These are phyloP conservation scores for Glyptemys insculpta DNA, from an alignment of 2,797 vertebrate species.

Conservation along the genomic window DNA sequence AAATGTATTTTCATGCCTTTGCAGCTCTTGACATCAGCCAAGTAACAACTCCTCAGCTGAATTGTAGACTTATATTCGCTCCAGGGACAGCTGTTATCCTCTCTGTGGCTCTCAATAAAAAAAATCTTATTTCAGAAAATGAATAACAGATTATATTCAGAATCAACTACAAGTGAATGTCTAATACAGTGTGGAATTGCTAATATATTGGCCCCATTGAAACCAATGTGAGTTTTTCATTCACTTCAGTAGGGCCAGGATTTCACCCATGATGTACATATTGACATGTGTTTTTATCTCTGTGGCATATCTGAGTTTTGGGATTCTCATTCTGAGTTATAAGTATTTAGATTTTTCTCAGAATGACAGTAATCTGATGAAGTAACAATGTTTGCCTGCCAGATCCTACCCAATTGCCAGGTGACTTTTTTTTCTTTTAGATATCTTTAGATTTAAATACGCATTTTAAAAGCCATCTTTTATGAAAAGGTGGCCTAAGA, in stretches of 20 bases:
- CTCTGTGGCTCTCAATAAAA: background rate
- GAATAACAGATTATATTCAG: background rate
- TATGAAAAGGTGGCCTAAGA: background rate
- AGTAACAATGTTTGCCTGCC: background rate
- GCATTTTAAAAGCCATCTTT: background rate
- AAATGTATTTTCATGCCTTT: background rate
- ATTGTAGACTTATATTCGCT: background rate
- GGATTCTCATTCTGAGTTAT: background rate
- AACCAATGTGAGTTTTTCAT: background rate
- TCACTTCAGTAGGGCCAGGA: background rate
- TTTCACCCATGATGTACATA: background rate
- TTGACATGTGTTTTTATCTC: background rate
- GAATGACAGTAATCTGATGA: background rate
- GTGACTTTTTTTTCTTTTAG: fast-evolving
- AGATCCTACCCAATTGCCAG: background rate
- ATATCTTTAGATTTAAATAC: background rate
- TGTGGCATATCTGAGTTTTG: background rate
- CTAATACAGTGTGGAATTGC: background rate
- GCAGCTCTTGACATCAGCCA: background rate
- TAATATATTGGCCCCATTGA: background rate
- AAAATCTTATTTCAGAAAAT: background rate
- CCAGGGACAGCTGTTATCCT: background rate
- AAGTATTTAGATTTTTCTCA: background rate
- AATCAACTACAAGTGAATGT: background rate
- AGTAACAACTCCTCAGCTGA: background rate